Base-by-base conservation (phyloP, 2,888 invertebrate genomes). In the Brachypalpus laphriformis region DNA sequence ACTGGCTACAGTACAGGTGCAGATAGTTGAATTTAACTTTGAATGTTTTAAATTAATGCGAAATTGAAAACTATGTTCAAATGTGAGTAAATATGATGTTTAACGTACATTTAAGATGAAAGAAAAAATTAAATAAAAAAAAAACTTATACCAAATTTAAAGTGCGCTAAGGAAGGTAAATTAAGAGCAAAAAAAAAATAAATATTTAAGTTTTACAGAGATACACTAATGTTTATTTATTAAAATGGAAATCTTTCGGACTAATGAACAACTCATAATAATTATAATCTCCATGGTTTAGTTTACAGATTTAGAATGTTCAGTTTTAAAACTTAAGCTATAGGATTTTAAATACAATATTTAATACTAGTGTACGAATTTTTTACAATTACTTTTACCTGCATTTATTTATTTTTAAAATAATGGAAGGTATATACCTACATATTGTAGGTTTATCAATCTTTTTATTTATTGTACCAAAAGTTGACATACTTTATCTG, bases 1-100 rank as follows among this genome's bases (percentile, higher is more conserved):
- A 88, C 57, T 87, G 88, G 78, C 85, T 88, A 0, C 93, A 93
- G 90, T 93, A 93, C 90, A 93, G 92, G 89, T 93, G 93, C 74
- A 93, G 93, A 88, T 93, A 93, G 47, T 93, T 93, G 85, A 92
- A 87, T 87, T 85, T 82, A 81, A 71, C 45, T 65, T 47, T 76
- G 59, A 70, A 75, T 71, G 31, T 57, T 71, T 76, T 71, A 85
- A 85, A 81, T 76, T 75, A 85, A 85, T 85, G 81, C 65, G 37
- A 71, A 75, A 75, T 66, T 76, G 78, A 71, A 85, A 85, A 81
- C 85, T 81, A 85, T 85, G 85, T 85, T 85, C 85, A 85, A 85
- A 85, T 81, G 80, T 71, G 80, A 81, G 78, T 83, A 78, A 78
- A 83, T 77, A 83, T 76, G 57, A 71, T 71, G 20, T 25, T 51